Evolutionary conservation across 2,113 vertebrate genomes (phyloP).

Genomic region (Ageneiosus marmoratus): DNA sequence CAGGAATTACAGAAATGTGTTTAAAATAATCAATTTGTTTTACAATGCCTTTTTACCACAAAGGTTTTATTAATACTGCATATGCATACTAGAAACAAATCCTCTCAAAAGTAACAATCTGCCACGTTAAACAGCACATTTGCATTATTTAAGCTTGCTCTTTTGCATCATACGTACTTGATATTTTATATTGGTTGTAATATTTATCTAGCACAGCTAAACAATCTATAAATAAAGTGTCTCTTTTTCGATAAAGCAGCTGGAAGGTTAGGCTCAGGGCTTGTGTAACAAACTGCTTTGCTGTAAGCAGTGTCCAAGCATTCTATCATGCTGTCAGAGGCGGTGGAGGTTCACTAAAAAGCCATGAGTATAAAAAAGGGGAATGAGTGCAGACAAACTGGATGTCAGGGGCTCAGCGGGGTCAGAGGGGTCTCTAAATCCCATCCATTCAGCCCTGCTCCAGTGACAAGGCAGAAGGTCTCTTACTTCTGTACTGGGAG

Average conservation of each 20-base stretch:
- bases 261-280: conserved; percentile 39
- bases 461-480: conserved; percentile 38
- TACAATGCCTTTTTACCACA: not conserved
- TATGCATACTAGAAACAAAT: not conserved
- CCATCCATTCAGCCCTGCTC: conserved; percentile 41
- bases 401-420: conserved; percentile 48
- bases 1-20: not conserved
- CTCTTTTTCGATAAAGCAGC: conserved; percentile 41
- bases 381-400: conserved; percentile 55
- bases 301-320: conserved; percentile 45
- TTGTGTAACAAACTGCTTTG: conserved; percentile 51
- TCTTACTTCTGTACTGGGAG: conserved; percentile 21
- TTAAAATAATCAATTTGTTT: not conserved
- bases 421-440: conserved; percentile 49
- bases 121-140: not conserved
- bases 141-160: not conserved
- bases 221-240: conserved; percentile 38
- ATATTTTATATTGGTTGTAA: conserved; percentile 23
- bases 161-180: conserved; percentile 8
- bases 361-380: conserved; percentile 42
- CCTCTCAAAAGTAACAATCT: not conserved
- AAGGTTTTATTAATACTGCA: not conserved
- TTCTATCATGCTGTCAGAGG: conserved; percentile 58
- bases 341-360: conserved; percentile 52
- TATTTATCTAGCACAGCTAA: conserved; percentile 33